Evolutionary conservation across 2,113 vertebrate genomes (phyloP).

Genomic region (Engraulis encrasicolus): DNA sequence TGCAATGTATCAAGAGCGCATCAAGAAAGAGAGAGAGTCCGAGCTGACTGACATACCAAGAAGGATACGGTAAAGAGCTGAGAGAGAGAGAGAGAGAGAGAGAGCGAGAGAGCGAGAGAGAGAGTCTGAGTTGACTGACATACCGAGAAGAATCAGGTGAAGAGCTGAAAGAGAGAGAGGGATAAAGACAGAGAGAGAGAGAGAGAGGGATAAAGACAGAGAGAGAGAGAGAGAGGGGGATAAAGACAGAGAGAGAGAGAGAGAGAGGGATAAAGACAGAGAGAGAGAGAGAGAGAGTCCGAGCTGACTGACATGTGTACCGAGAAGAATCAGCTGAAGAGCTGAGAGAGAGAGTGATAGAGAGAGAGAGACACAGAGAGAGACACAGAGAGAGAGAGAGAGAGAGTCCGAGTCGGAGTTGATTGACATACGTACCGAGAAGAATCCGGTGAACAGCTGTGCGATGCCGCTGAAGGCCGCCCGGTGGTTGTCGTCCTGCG

Average conservation of each 20-base stretch:
- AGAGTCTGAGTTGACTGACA: no score
- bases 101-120: no score
- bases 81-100: no score
- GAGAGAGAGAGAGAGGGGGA: no score
- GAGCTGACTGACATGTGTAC: slow-evolving; percentile 74
- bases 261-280: background rate
- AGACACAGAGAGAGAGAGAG: background rate
- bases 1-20: no score
- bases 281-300: background rate
- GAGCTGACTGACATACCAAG: no score
- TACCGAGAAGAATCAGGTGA: no score
- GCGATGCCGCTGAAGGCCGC: slow-evolving; percentile 90
- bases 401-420: slow-evolving; percentile 29
- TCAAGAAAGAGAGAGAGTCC: no score
- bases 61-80: no score
- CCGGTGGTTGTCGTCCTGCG: slow-evolving; percentile 84
- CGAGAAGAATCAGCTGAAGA: slow-evolving; percentile 88
- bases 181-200: no score
- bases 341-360: slow-evolving; percentile 71
- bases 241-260: background rate
- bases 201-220: no score
- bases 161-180: no score
- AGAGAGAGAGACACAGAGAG: background rate
- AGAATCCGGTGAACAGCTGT: slow-evolving; percentile 87
- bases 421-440: slow-evolving; percentile 80